Evolutionary conservation across 2,797 vertebrate genomes (phyloP).

Genomic region (Limosa lapponica): DNA sequence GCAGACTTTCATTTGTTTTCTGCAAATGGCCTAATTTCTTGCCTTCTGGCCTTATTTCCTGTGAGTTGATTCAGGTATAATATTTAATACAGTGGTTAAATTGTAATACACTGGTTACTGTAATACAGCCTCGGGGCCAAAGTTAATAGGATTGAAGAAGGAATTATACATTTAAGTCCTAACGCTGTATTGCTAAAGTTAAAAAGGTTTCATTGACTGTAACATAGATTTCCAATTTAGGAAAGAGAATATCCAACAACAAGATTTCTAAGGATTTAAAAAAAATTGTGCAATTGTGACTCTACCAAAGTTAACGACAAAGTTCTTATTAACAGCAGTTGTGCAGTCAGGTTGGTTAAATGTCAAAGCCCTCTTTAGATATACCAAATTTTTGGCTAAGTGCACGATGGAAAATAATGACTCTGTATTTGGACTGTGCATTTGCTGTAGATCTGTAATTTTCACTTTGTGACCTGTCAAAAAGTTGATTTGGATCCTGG

Average conservation of each 20-base stretch:
- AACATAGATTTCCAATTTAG: neutral
- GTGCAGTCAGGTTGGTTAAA: neutral
- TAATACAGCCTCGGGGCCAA: neutral
- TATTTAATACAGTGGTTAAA: neutral
- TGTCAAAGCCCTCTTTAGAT: neutral
- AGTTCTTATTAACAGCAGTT: neutral
- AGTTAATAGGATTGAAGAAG: neutral
- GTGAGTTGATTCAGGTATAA: neutral
- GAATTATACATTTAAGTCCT: neutral
- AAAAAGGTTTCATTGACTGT: neutral
- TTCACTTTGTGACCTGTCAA: neutral
- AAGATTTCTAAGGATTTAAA: neutral
- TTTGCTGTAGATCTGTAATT: neutral
- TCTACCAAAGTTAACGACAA: neutral
- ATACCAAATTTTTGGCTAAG: neutral
- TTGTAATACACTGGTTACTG: neutral
- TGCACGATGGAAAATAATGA: neutral
- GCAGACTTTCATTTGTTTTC: neutral
- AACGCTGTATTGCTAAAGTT: neutral
- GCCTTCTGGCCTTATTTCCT: neutral
- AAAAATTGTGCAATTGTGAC: neutral
- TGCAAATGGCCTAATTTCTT: neutral
- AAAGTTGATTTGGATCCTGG: neutral
- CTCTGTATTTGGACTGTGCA: neutral
- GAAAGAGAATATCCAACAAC: neutral